Base-by-base conservation (phyloP, 2,888 invertebrate species). In the Megamerina dolium region DNA sequence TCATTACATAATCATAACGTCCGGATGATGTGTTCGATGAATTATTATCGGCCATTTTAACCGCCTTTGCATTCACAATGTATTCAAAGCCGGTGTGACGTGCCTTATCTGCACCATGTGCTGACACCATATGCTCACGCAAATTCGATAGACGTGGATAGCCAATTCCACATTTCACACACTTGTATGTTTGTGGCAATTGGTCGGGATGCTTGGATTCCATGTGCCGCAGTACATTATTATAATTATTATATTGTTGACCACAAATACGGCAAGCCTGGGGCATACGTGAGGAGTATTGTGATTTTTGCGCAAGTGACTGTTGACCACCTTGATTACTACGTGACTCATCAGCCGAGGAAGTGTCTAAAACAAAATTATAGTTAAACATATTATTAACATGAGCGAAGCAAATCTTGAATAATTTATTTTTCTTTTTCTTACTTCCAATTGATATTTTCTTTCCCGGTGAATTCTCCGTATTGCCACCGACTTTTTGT, bases 191-290 rank as follows among this genome's bases (percentile, higher is more conserved):
- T 43, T 69, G 65, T 9, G 72, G 72, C 48, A 72, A 50, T 48
- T 72, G 71, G 46, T 71, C 70, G 0, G 72, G 72, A 61, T 72
- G 72, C 48, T 72, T 72, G 2, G 70, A 66, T 51, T 72, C 72
- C 72, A 72, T 72, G 46, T 72, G 72, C 0, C 72, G 63, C 37
- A 72, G 51, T 17, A 72, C 72, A 49, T 72, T 72, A 50, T 72
- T 71, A 40, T 72, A 72, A 50, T 71, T 72, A 40, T 72, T 72
- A 47, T 72, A 72, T 45, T 69, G 69, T 41, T 69, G 68, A 0
- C 69, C 68, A 44, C 72, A 72, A 40, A 72, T 70, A 12, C 67
- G 68, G 38, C 72, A 72, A 17, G 65, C 70, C 46, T 72, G 72
- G 2, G 71, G 71, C 60, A 66, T 63, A 18, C 68, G 62, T 16